These are phyloP conservation scores for Merluccius polli DNA, from an alignment of 2,797 vertebrate genomes.

Conservation along the genomic window DNA sequence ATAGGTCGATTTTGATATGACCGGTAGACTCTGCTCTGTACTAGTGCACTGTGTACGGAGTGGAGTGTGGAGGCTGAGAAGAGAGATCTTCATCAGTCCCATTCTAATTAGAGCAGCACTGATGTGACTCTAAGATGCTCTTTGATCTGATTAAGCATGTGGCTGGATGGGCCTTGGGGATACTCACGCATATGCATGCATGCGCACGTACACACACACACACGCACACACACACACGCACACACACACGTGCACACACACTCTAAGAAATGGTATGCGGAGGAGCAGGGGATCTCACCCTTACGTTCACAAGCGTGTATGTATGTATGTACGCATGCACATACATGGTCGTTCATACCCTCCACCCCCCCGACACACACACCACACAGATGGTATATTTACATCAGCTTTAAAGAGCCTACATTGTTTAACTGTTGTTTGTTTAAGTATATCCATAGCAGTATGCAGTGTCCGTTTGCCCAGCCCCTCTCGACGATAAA, in stretches of 20 bases:
- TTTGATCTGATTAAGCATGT: conserved; percentile 43
- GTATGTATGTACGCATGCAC: not conserved
- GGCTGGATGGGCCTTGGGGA: conserved; percentile 28
- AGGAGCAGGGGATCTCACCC: not conserved
- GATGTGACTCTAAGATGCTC: conserved; percentile 46
- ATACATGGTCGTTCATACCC: not conserved
- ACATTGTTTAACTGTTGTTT: not conserved
- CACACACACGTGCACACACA: not conserved
- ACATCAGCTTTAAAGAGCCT: not conserved
- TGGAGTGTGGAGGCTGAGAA: conserved; percentile 26
- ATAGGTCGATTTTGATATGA: conserved; percentile 9
- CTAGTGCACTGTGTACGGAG: conserved; percentile 19
- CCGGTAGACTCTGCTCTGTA: conserved; percentile 12
- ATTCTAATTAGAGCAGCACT: conserved; percentile 47
- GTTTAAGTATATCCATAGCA: conserved; percentile 64
- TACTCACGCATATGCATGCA: not conserved
- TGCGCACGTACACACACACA: conserved; percentile 5
- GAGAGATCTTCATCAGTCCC: conserved; percentile 19
- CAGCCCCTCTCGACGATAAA: conserved; percentile 39
- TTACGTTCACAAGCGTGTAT: not conserved
- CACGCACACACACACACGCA: not conserved
- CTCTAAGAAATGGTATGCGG: not conserved
- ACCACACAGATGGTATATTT: not conserved
- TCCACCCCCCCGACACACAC: not conserved
- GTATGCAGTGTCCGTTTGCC: conserved; percentile 64